phyloP scores from a whole-genome alignment of 2,113 vertebrate genomes.

The Aphyosemion australe region DNA sequence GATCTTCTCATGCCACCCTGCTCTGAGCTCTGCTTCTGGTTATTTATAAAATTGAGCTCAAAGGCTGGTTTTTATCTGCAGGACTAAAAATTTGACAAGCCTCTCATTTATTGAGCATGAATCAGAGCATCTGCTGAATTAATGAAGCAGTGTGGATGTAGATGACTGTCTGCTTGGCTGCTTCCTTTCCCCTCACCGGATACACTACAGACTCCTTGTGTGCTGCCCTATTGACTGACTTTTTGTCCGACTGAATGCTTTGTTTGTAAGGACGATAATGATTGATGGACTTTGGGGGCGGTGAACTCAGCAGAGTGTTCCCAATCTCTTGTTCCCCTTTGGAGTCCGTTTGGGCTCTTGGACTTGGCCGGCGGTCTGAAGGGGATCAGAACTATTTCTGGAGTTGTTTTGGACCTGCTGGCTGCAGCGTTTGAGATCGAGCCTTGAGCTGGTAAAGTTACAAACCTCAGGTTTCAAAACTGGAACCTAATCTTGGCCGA shows the following conservation, averaged over 20 bases:
- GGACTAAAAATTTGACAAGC: conserved; percentile 44
- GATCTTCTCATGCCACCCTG: too few species aligned
- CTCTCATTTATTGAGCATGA: conserved; percentile 50
- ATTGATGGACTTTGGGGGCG: conserved; percentile 72
- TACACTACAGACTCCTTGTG: conserved; percentile 74
- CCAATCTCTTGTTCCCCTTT: conserved; percentile 59
- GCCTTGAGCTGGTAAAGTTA: conserved; percentile 55
- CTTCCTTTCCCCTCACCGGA: conserved; percentile 64
- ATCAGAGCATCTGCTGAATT: conserved; percentile 64
- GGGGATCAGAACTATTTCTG: conserved; percentile 66
- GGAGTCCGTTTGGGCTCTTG: conserved; percentile 55
- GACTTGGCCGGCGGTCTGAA: conserved; percentile 59
- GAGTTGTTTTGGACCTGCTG: conserved; percentile 65
- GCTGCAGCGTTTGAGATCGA: conserved; percentile 38
- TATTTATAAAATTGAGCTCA: conserved; percentile 21
- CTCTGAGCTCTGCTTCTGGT: conserved; percentile 9
- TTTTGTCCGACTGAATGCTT: conserved; percentile 74
- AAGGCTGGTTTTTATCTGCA: conserved; percentile 36
- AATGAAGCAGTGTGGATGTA: conserved; percentile 66
- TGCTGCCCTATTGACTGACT: conserved; percentile 72
- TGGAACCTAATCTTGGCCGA: conserved; percentile 56
- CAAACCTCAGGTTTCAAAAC: conserved; percentile 44
- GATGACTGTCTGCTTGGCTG: conserved; percentile 69
- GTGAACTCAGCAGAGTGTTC: conserved; percentile 40
- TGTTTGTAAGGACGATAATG: conserved; percentile 74